phyloP scores from a whole-genome alignment of 2,797 vertebrate genomes.

The Fundulus diaphanus region DNA sequence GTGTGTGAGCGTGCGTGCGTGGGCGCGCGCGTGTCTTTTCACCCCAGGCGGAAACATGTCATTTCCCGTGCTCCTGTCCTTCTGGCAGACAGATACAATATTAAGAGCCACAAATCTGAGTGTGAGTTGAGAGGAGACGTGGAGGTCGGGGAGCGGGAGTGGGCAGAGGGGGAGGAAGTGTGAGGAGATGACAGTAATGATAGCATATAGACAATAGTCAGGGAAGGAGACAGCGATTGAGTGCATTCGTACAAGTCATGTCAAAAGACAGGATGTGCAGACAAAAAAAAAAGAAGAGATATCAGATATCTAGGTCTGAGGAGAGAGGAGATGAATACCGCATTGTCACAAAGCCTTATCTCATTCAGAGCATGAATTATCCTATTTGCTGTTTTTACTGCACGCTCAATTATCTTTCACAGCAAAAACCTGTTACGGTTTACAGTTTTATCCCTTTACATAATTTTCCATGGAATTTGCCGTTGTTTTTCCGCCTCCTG shows the following conservation, averaged over 20 bases:
- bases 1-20: constrained; percentile 1
- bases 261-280: constrained; percentile 70
- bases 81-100: constrained; percentile 80
- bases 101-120: constrained; percentile 80
- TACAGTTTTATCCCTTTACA: constrained; percentile 43
- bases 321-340: constrained; percentile 58
- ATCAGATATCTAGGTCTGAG: constrained; percentile 66
- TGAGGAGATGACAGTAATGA: constrained; percentile 73
- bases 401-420: constrained; percentile 66
- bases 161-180: constrained; percentile 26
- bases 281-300: constrained; percentile 73
- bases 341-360: constrained; percentile 72
- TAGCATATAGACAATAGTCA: constrained; percentile 76
- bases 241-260: constrained; percentile 68
- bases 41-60: constrained; percentile 79
- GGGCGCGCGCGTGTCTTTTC: constrained; percentile 53
- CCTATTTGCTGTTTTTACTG: constrained; percentile 58
- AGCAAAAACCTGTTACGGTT: constrained; percentile 48
- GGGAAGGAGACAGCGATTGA: constrained; percentile 65
- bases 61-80: constrained; percentile 78
- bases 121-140: constrained; percentile 72
- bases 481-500: constrained; percentile 36
- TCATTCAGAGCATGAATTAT: constrained; percentile 65
- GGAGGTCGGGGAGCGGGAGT: constrained; percentile 25
- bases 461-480: constrained; percentile 49